Base-by-base conservation (phyloP, 2,888 invertebrate species). In the Tachina fera region DNA sequence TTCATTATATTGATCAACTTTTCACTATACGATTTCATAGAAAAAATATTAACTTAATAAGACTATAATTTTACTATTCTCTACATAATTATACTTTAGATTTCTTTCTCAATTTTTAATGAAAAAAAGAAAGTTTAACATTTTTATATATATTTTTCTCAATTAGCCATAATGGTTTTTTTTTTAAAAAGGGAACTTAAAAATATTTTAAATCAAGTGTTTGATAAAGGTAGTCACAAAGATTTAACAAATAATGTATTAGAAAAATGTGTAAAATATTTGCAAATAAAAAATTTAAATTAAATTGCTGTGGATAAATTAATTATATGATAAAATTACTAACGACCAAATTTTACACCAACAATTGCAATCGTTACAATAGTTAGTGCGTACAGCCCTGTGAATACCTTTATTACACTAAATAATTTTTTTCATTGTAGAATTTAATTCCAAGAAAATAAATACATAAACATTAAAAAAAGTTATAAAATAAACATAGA, bases 401-500 rank as follows among this genome's bases (percentile, higher is more conserved):
- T 43, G 16, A 61, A 61, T n/a, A 16, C 14, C n/a, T 9, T 60
- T n/a, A 60, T 60, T n/a, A 8, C 41, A n/a, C 41, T 39, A 60
- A 39, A 39, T 60, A 31, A 41, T 60, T 60, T 19, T 63, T 60
- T 58, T 47, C 60, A 49, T 75, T 56, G 14, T 53, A 83, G 87
- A 88, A 87, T 87, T 87, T 72, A 53, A 87, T 86, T 86, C 79
- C 83, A 75, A 82, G 71, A 58, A 74, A 80, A 78, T 74, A 84
- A 79, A 76, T 70, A 79, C 49, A 41, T 71, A 72, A 39, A 61
- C 16, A 75, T 80, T 65, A 45, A 58, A 79, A n/a, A 67, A 67
- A 53, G 6, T 13, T 11, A 63, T 65, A 72, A 83, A 83, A 67
- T 76, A 47, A 86, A 68, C 83, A 88, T 87, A 88, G 90, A 89